phyloP scores from a whole-genome alignment of 1,140 invertebrate genomes.

The Brachionus rubens region DNA sequence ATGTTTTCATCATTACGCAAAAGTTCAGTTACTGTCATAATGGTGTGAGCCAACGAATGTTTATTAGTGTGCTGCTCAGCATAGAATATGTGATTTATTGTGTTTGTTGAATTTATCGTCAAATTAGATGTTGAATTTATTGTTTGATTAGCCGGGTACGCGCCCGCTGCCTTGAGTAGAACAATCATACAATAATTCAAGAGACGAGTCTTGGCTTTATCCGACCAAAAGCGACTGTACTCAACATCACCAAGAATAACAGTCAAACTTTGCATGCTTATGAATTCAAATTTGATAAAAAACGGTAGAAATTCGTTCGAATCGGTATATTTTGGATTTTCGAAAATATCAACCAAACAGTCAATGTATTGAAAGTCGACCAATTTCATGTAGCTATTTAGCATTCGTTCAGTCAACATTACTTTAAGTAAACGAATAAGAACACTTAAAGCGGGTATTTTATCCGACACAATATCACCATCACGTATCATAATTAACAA shows the following conservation, averaged over 20 bases:
- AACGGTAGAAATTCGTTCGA: neutral
- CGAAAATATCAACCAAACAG: neutral
- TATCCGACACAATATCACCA: conserved; percentile 27
- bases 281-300: conserved; percentile 45
- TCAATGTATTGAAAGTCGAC: conserved; percentile 43
- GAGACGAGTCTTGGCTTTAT: conserved; percentile 7
- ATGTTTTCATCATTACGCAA: conserved; percentile 22
- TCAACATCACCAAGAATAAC: conserved; percentile 2
- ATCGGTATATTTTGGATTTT: neutral
- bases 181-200: conserved; percentile 33
- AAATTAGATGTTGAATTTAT: neutral
- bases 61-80: conserved; percentile 15
- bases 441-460: conserved; percentile 25
- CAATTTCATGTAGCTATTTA: neutral
- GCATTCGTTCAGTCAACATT: conserved; percentile 13
- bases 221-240: neutral
- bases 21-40: conserved; percentile 34
- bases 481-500: conserved; percentile 27
- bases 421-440: conserved; percentile 31
- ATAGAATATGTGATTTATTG: conserved; percentile 33
- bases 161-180: neutral
- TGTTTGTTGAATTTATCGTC: neutral
- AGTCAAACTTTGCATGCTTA: conserved; percentile 23
- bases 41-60: conserved; percentile 9
- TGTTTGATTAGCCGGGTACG: neutral